phyloP scores from a whole-genome alignment of 2,113 vertebrate genomes.

The Semicossyphus pulcher region DNA sequence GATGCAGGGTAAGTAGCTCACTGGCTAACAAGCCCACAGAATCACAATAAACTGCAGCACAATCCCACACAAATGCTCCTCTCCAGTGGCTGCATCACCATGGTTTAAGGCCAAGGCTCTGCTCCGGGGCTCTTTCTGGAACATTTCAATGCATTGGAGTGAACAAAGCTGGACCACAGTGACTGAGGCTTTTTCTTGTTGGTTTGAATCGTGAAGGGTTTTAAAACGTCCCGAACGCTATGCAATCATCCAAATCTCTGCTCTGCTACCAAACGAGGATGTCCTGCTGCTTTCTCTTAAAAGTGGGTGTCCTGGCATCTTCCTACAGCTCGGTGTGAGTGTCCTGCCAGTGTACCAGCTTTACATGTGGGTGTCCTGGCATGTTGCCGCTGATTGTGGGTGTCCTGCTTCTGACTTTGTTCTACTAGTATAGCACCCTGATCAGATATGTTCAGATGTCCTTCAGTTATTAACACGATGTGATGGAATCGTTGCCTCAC shows the following conservation, averaged over 20 bases:
- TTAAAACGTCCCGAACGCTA: background rate
- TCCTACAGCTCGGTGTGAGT: conserved; percentile 19
- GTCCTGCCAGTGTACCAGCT: conserved; percentile 27
- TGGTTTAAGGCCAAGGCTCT: conserved; percentile 57
- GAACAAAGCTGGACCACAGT: conserved; percentile 48
- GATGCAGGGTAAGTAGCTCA: conserved; percentile 52
- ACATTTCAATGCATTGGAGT: conserved; percentile 31
- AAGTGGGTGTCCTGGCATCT: conserved; percentile 37
- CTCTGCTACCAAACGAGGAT: background rate
- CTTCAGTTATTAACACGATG: background rate
- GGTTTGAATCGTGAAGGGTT: conserved; percentile 22
- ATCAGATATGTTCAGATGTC: background rate
- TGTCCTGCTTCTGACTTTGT: conserved; percentile 18
- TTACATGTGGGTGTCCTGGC: conserved; percentile 37
- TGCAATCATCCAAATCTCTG: conserved; percentile 29
- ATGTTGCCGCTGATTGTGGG: conserved; percentile 34
- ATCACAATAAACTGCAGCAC: conserved; percentile 51
- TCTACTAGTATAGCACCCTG: background rate
- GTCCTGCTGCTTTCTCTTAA: conserved; percentile 22
- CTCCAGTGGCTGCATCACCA: conserved; percentile 52
- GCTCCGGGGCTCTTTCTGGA: conserved; percentile 46
- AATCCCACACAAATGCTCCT: conserved; percentile 55
- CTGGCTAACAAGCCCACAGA: conserved; percentile 46
- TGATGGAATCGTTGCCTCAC: background rate
- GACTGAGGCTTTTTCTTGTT: conserved; percentile 22